Evolutionary conservation across 1,140 invertebrate species (phyloP).

Genomic region (Batillaria attramentaria): DNA sequence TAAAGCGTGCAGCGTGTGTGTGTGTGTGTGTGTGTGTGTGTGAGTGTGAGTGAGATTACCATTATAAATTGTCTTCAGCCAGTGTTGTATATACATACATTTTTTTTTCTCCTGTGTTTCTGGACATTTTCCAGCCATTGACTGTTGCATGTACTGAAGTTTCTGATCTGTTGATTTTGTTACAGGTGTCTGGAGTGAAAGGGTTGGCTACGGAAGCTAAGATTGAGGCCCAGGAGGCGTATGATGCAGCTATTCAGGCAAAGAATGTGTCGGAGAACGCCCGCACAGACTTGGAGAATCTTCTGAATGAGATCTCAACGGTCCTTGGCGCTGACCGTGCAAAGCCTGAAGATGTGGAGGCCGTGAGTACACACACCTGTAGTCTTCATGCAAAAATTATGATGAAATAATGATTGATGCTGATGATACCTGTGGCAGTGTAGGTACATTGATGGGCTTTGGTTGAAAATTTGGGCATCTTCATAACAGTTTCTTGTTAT

Average conservation of each 20-base stretch:
- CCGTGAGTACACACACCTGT: constrained; percentile 74
- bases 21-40: no score
- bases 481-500: background rate
- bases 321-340: constrained; percentile 84
- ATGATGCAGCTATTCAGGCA: constrained; percentile 74
- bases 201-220: constrained; percentile 75
- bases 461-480: background rate
- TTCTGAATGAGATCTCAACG: constrained; percentile 81
- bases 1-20: no score
- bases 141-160: no score
- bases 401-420: background rate
- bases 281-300: constrained; percentile 73
- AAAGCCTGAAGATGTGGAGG: constrained; percentile 85
- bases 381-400: background rate
- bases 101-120: no score
- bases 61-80: no score
- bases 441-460: background rate
- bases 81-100: no score
- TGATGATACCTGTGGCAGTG: background rate
- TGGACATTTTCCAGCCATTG: no score
- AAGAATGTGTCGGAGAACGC: constrained; percentile 76
- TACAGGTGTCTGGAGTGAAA: constrained; percentile 77
- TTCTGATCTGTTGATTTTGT: no score
- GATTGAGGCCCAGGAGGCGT: constrained; percentile 76
- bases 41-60: no score